Percentiles rank a stretch among this genome's conserved stretches.
These are phyloP conservation scores for Albula glossodonta DNA, from an alignment of 2,113 vertebrate species.

Conservation along the genomic window DNA sequence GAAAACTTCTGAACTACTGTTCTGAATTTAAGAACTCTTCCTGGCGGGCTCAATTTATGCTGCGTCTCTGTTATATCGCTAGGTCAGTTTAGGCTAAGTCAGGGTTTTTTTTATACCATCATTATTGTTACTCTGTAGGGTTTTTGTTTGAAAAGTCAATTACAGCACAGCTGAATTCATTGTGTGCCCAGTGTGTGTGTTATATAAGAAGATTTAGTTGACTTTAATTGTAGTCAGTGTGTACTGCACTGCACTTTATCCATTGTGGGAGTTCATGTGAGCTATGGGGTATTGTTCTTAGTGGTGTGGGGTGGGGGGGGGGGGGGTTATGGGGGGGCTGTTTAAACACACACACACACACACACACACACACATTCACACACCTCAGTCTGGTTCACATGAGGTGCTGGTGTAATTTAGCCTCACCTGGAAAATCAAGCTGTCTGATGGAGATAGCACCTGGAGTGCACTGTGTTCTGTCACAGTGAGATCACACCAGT, in stretches of 20 bases:
- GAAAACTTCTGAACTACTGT: background rate
- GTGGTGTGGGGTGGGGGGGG: too few species aligned
- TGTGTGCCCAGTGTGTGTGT: slow-evolving; percentile 7
- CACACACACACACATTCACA: too few species aligned
- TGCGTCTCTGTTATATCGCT: background rate
- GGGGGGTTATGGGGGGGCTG: too few species aligned
- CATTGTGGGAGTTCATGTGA: slow-evolving; percentile 14
- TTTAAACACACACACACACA: too few species aligned
- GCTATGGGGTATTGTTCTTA: background rate
- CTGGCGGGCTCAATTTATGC: slow-evolving; percentile 11
- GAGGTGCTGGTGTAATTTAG: background rate
- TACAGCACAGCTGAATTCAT: slow-evolving; percentile 28
- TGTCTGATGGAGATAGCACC: background rate
- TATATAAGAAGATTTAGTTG: slow-evolving; percentile 34
- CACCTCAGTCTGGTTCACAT: background rate
- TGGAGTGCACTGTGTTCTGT: too few species aligned
- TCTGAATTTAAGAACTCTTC: slow-evolving; percentile 20
- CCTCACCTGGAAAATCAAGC: background rate
- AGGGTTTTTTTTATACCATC: too few species aligned
- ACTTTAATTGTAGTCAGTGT: slow-evolving; percentile 18
- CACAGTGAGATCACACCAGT: too few species aligned
- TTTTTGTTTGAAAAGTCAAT: slow-evolving; percentile 33
- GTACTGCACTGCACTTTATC: background rate
- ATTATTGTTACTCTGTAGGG: background rate
- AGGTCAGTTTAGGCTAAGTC: background rate